These are phyloP conservation scores for Eueremaeus valkanovi DNA, from an alignment of 2,888 invertebrate genomes.

Conservation along the genomic window DNA sequence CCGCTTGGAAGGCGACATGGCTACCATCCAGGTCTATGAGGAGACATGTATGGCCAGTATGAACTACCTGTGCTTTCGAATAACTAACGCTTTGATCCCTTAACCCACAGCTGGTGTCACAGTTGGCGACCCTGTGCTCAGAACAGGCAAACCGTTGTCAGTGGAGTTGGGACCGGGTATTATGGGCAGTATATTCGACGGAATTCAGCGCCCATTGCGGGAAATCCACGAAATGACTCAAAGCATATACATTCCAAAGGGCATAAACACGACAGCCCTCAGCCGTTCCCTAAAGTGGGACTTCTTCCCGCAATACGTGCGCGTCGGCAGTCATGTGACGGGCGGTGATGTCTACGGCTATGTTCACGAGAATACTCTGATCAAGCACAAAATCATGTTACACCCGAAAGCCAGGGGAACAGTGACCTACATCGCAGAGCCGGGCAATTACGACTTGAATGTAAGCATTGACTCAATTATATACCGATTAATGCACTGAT, in stretches of 20 bases:
- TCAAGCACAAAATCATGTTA: constrained; percentile 93
- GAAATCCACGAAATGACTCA: constrained; percentile 89
- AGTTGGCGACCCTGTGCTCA: constrained; percentile 95
- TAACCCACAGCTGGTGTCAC: constrained; percentile 80
- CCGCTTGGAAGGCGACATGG: constrained; percentile 98
- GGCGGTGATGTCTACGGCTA: constrained; percentile 95
- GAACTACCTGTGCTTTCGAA: not conserved
- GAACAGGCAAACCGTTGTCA: constrained; percentile 97
- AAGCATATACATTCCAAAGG: constrained; percentile 99
- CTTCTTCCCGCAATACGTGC: constrained; percentile 66
- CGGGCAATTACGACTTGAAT: constrained; percentile 88
- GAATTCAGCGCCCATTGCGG: constrained; percentile 95
- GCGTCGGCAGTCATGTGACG: constrained; percentile 94
- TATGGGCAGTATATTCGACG: constrained; percentile 98
- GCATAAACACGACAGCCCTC: constrained; percentile 89
- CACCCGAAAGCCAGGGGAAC: constrained; percentile 94
- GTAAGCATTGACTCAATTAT: constrained; percentile 57
- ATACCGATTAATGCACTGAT: too few relatives aligned
- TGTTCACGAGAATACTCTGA: constrained; percentile 94
- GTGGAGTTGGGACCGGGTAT: constrained; percentile 99
- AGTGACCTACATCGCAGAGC: constrained; percentile 86
- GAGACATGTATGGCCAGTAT: constrained; percentile 55
- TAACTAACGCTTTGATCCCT: not conserved
- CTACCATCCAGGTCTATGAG: constrained; percentile 90
- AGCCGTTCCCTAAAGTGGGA: constrained; percentile 82